These are phyloP conservation scores for Drosophila gunungcola DNA, from an alignment of 1,140 invertebrate species.

Conservation along the genomic window DNA sequence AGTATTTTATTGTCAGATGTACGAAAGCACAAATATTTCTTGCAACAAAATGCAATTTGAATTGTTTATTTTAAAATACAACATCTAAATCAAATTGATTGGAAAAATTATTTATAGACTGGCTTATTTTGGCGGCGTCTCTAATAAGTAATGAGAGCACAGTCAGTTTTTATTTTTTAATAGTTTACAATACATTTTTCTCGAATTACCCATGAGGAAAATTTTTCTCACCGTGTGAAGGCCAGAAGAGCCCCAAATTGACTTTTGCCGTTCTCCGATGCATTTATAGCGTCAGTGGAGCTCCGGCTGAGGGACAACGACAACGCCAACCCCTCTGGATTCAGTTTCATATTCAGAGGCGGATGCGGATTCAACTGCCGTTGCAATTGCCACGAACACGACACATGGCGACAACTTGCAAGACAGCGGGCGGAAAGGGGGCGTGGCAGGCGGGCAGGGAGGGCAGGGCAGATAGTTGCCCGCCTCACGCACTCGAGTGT, in stretches of 20 bases:
- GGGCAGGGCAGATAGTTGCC: constrained; percentile 52
- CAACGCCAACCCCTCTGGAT: not conserved
- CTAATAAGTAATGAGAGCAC: no score
- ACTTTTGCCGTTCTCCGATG: constrained; percentile 71
- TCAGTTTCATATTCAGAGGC: constrained; percentile 32
- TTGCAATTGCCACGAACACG: constrained; percentile 80
- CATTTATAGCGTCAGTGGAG: constrained; percentile 41
- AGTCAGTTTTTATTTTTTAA: no score
- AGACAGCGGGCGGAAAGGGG: constrained; percentile 52
- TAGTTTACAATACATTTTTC: no score
- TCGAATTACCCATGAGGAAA: no score
- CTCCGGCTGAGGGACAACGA: not conserved
- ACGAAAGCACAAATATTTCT: no score
- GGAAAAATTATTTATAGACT: no score
- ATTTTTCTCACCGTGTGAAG: constrained; percentile 4
- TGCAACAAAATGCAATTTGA: no score
- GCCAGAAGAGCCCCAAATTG: constrained; percentile 69
- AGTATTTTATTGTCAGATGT: no score
- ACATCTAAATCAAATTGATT: no score
- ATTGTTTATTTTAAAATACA: no score
- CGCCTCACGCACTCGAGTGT: constrained; percentile 78
- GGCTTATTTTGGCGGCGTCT: no score
- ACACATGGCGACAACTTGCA: constrained; percentile 81
- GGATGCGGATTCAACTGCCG: constrained; percentile 56
- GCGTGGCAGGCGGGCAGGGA: not conserved